Base-by-base conservation (phyloP, 2,888 invertebrate species). In the Parthenolecanium corni region DNA sequence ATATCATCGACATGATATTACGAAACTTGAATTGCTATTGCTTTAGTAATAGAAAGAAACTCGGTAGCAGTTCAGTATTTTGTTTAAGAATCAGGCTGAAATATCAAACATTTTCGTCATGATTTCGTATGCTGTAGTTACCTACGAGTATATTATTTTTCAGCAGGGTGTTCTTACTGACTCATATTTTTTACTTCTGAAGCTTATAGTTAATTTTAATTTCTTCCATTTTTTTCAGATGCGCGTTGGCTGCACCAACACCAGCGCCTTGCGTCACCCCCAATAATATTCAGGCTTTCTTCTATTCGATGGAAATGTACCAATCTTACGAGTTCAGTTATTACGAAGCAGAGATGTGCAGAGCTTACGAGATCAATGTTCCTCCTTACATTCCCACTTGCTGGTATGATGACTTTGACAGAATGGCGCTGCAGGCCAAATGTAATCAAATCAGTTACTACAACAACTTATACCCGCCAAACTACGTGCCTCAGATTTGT, bases 141-240 rank as follows among this genome's bases (percentile, higher is more conserved):
- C n/a, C n/a, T n/a, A n/a, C n/a, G n/a, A n/a, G n/a, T n/a, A n/a
- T n/a, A n/a, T n/a, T n/a, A n/a, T n/a, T n/a, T n/a, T n/a, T n/a
- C n/a, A n/a, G n/a, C n/a, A n/a, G n/a, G n/a, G n/a, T n/a, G n/a
- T n/a, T n/a, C n/a, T n/a, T n/a, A n/a, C n/a, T n/a, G n/a, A n/a
- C n/a, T n/a, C n/a, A n/a, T n/a, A n/a, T n/a, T n/a, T n/a, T n/a
- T n/a, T n/a, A n/a, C n/a, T n/a, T n/a, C n/a, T n/a, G n/a, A n/a
- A n/a, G n/a, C n/a, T n/a, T n/a, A n/a, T n/a, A n/a, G n/a, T n/a
- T n/a, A n/a, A n/a, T n/a, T n/a, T n/a, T n/a, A n/a, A n/a, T n/a
- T n/a, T n/a, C n/a, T n/a, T n/a, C n/a, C n/a, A 47, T 31, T 24
- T 52, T n/a, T 38, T 52, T 16, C 20, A 53, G 52, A 38, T 53